Base-by-base conservation (phyloP, 2,797 vertebrate genomes). In the Eurystomus glaucurus region DNA sequence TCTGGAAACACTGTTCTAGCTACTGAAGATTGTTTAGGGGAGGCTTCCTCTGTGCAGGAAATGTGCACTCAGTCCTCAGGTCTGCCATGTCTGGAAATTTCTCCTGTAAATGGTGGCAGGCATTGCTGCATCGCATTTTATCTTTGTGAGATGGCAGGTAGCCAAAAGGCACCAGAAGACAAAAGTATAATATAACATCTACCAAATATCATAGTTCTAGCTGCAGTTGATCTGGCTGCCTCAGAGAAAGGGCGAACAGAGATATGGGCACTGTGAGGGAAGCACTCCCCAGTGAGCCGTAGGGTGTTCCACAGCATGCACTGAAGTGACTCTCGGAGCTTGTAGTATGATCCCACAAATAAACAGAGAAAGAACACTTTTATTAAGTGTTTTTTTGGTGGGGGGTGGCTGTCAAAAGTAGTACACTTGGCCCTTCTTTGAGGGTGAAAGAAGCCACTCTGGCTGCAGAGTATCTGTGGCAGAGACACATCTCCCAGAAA, bases 101-200 rank as follows among this genome's bases (percentile, higher is more conserved):
- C n/a, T 71, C 39, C 18, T 70, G 17, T 66, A 64, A 54, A 35
- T 0, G 0, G 19, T 18, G 29, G 28, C 20, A 50, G 11, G 26
- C 33, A 58, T 54, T 75, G 46, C 29, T 64, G 46, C 31, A 69
- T 21, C 10, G 25, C 4, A 1, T 55, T 22, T 25, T 61, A 43
- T 46, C 35, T 70, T 26, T 46, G 7, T 8, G 26, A 81, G 22
- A 29, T 0, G 9, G 41, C 20, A 69, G 29, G 15, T 31, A 50
- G 14, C 14, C 48, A 58, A 58, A 90, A 91, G 14, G 4, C 43
- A 81, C 11, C 13, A 66, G 51, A 72, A 80, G 4, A 83, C 6
- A 23, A 58, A 75, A 79, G 26, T 41, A 19, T 35, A 46, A 35
- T 58, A 31, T 6, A 17, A 15, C 11, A 6, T 23, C 37, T 69